phyloP scores from a whole-genome alignment of 2,113 vertebrate genomes.

The Salminus brasiliensis region DNA sequence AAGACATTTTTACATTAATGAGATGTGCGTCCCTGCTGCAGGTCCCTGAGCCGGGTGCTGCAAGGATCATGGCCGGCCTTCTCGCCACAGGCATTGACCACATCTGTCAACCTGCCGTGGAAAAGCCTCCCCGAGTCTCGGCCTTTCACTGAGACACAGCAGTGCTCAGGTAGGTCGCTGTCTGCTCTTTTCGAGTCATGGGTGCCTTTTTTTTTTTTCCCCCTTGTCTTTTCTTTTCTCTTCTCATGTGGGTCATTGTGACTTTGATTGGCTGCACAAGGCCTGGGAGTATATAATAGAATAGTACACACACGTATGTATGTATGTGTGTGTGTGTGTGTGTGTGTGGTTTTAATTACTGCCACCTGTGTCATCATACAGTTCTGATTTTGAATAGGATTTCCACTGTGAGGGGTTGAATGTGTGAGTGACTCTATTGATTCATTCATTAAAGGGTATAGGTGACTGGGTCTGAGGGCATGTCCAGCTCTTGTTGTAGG shows the following conservation, averaged over 20 bases:
- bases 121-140: slow-evolving; percentile 56
- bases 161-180: slow-evolving; percentile 59
- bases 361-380: neutral
- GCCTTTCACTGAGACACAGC: slow-evolving; percentile 42
- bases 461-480: neutral
- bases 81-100: slow-evolving; percentile 52
- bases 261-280: slow-evolving; percentile 32
- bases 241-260: neutral
- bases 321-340: neutral
- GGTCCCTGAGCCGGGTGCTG: slow-evolving; percentile 51
- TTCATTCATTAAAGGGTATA: neutral
- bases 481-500: neutral
- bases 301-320: neutral
- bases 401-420: neutral
- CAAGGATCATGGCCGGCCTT: slow-evolving; percentile 62
- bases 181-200: slow-evolving; percentile 36
- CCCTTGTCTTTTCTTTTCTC: neutral
- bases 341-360: neutral
- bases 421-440: neutral
- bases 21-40: slow-evolving; percentile 36
- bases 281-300: slow-evolving; percentile 33
- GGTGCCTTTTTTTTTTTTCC: neutral
- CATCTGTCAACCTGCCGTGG: slow-evolving; percentile 63
- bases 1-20: neutral
- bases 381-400: neutral